Percentiles rank a stretch among this genome's conserved stretches.
These are phyloP conservation scores for Andinoacara biseriatus DNA, from an alignment of 2,113 vertebrate genomes.

Conservation along the genomic window DNA sequence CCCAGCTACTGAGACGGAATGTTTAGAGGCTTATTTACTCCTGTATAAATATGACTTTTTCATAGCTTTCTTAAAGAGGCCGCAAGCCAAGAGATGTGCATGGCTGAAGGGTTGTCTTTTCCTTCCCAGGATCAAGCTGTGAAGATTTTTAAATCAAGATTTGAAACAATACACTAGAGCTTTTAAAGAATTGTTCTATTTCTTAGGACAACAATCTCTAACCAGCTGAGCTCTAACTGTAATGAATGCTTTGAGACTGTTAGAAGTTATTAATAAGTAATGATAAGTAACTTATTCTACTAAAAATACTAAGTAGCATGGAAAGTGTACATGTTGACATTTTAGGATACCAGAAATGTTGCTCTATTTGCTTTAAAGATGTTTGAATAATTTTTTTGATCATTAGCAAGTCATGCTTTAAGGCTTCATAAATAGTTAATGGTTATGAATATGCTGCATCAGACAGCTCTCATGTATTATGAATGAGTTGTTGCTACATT, in stretches of 20 bases:
- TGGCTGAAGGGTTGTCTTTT: constrained; percentile 3
- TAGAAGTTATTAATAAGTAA: background rate
- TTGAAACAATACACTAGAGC: background rate
- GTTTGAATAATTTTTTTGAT: constrained; percentile 25
- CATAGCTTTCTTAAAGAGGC: constrained; percentile 37
- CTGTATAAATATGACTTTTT: constrained; percentile 57
- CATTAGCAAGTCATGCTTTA: constrained; percentile 27
- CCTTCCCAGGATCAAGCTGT: constrained; percentile 10
- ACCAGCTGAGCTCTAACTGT: background rate
- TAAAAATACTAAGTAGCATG: background rate
- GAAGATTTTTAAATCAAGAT: constrained; percentile 40
- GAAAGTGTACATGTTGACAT: background rate
- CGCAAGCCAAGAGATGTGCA: background rate
- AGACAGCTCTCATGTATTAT: constrained; percentile 34
- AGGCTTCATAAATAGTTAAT: constrained; percentile 43
- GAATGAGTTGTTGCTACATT: constrained; percentile 23
- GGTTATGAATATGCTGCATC: constrained; percentile 27
- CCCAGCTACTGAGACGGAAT: constrained; percentile 60
- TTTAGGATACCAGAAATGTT: background rate
- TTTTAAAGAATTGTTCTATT: background rate
- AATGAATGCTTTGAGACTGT: background rate
- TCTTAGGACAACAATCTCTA: background rate
- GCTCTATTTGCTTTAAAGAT: background rate
- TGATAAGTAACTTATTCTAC: background rate
- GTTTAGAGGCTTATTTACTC: constrained; percentile 75